Percentiles rank a stretch among this genome's conserved stretches.
Evolutionary conservation across 2,888 invertebrate genomes (phyloP).

Genomic region (Lasioglossum pauxillum): DNA sequence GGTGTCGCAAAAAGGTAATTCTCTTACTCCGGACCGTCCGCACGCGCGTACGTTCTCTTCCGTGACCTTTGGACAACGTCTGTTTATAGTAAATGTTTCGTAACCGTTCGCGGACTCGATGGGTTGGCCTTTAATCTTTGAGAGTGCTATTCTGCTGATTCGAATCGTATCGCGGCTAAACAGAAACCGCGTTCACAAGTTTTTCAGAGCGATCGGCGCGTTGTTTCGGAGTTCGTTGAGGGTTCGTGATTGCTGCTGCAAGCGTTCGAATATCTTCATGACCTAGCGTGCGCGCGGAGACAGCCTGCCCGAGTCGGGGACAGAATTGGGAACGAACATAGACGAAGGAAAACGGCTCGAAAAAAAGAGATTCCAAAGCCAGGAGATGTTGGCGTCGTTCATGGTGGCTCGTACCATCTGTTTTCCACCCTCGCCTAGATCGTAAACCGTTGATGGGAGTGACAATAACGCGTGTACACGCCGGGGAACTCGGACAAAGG

Average conservation of each 20-base stretch:
- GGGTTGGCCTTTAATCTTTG: neutral
- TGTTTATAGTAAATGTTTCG: conserved; percentile 16
- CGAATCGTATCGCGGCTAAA: neutral
- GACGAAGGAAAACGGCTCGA: neutral
- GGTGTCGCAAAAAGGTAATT: neutral
- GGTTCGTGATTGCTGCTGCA: neutral
- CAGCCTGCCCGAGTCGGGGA: neutral
- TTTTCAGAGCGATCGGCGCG: neutral
- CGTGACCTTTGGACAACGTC: neutral
- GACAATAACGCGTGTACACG: conserved; percentile 21
- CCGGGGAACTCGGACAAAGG: neutral
- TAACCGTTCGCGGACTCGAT: neutral
- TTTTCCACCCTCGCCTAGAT: conserved; percentile 20
- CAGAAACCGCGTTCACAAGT: neutral
- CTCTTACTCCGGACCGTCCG: neutral
- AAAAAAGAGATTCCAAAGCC: conserved; percentile 2
- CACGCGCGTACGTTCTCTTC: neutral
- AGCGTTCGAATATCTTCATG: conserved; percentile 15
- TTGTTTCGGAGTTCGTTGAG: neutral
- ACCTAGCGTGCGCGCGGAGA: neutral
- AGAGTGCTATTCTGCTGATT: neutral
- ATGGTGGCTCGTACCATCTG: conserved; percentile 6
- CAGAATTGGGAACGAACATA: neutral
- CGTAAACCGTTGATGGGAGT: conserved; percentile 22
- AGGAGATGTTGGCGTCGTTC: conserved; percentile 10